Evolutionary conservation across 2,797 vertebrate genomes (phyloP).

Genomic region (Selene dorsalis): DNA sequence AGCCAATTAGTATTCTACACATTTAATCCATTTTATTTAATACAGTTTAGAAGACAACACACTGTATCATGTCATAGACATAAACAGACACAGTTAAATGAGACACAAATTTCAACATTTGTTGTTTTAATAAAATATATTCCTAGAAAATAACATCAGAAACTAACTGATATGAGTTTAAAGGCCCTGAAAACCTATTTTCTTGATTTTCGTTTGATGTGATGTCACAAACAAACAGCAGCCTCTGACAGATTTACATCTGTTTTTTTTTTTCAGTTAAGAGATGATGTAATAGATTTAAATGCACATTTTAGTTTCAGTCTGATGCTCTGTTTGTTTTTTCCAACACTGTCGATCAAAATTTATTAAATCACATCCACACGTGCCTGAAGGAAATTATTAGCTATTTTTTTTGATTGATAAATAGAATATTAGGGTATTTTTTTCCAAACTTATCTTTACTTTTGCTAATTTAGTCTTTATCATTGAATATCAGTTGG

Average conservation of each 20-base stretch:
- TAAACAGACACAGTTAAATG: neutral
- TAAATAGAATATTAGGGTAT: neutral
- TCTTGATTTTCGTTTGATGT: neutral
- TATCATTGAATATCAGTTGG: neutral
- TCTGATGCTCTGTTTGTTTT: neutral
- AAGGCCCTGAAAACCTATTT: neutral
- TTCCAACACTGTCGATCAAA: too few relatives aligned
- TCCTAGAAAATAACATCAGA: neutral
- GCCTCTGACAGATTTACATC: neutral
- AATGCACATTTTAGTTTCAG: neutral
- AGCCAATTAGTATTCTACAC: neutral
- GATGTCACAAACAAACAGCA: neutral
- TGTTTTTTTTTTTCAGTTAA: neutral
- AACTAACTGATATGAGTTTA: neutral
- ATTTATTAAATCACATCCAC: neutral
- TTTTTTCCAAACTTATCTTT: neutral
- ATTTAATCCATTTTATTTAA: neutral
- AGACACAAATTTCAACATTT: neutral
- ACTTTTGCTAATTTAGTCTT: neutral
- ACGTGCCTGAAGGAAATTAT: neutral
- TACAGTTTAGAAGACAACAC: neutral
- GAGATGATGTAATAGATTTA: neutral
- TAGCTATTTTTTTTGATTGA: neutral
- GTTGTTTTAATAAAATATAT: neutral
- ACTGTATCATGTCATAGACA: neutral